Percentiles rank a stretch among this genome's conserved stretches.
Conservation (phyloP, 2,113 vertebrate species). For the Prunella fulvescens region DNA sequence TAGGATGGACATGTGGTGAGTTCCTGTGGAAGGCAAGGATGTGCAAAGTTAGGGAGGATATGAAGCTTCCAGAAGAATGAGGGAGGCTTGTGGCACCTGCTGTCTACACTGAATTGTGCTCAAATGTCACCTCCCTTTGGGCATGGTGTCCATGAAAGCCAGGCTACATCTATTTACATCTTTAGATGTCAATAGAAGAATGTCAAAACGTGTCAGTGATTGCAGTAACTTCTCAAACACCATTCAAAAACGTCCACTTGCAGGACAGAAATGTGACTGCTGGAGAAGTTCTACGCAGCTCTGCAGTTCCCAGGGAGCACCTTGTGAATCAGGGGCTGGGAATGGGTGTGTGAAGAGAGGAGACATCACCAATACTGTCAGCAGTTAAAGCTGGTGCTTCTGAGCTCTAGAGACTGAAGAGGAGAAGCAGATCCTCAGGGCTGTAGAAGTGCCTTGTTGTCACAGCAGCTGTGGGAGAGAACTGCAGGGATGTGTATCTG, state of each 20-base stretch:
- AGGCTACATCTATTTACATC: not conserved
- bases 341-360: not conserved
- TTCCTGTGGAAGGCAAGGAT: not conserved
- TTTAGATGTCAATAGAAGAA: not conserved
- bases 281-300: not conserved
- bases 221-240: not conserved
- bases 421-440: not conserved
- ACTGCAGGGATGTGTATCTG: not conserved
- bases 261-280: not conserved
- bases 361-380: not conserved
- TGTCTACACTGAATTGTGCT: not conserved
- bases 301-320: not conserved
- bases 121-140: not conserved
- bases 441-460: not conserved
- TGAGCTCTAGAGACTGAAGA: not conserved
- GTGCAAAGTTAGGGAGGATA: not conserved
- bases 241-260: not conserved
- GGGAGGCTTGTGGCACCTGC: not conserved
- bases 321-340: not conserved
- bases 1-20: not conserved
- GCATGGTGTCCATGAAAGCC: not conserved
- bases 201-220: rapidly evolving
- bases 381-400: not conserved
- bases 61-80: not conserved
- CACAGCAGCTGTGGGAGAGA: not conserved